Conservation (phyloP, 2,113 vertebrate species). For the Grammomys surdaster region DNA sequence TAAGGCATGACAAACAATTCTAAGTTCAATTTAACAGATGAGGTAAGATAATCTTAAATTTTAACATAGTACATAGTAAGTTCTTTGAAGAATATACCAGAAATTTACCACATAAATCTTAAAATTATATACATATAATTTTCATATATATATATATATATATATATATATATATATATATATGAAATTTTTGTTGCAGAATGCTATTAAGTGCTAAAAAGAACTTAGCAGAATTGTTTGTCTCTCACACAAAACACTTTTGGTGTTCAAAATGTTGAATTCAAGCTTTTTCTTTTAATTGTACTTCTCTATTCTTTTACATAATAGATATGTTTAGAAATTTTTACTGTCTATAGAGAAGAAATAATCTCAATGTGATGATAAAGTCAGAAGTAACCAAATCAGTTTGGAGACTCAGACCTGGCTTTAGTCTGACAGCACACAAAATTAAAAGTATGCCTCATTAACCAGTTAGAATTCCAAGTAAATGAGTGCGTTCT, state of each 20-base stretch:
- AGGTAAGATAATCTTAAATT: neutral
- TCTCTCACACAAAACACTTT: neutral
- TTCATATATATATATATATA: too few relatives aligned
- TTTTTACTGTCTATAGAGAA: neutral
- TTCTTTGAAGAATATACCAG: neutral
- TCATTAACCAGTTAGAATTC: neutral
- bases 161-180: too few relatives aligned
- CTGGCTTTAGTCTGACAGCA: neutral
- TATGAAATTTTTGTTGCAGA: neutral
- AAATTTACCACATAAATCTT: neutral
- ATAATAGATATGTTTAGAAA: neutral
- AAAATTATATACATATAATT: neutral
- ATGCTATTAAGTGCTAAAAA: neutral
- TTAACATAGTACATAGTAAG: neutral
- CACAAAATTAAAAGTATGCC: neutral
- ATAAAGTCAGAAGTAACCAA: neutral
- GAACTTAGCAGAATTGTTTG: neutral
- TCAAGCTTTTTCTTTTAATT: neutral
- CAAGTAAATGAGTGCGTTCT: neutral
- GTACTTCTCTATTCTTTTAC: neutral
- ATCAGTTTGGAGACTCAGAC: neutral
- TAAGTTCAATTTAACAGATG: neutral
- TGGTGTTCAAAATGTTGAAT: neutral
- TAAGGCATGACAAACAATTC: neutral
- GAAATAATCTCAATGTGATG: neutral